Evolutionary conservation across 2,888 invertebrate genomes (phyloP).

Genomic region (Limnephilus lunatus): DNA sequence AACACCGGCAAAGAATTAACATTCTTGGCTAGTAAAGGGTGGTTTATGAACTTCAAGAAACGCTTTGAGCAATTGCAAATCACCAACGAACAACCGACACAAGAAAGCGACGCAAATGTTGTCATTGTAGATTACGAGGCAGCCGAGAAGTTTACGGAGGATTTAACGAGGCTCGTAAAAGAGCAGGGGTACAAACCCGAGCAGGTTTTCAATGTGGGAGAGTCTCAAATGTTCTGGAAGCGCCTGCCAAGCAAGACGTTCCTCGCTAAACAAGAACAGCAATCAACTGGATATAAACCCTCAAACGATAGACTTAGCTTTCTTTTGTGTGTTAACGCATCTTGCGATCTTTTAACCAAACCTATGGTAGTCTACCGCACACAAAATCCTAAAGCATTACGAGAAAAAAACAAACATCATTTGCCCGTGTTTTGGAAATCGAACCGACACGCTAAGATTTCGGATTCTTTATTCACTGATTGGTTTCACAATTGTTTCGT

Average conservation of each 20-base stretch:
- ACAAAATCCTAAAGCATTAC: conserved; percentile 67
- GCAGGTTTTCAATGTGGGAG: conserved; percentile 68
- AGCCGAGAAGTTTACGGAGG: conserved; percentile 55
- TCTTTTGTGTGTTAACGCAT: conserved; percentile 68
- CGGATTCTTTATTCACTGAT: conserved; percentile 61
- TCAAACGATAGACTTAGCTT: conserved; percentile 68
- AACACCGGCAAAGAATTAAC: conserved; percentile 38
- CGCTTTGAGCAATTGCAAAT: conserved; percentile 33
- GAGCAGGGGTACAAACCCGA: conserved; percentile 67
- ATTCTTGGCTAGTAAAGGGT: conserved; percentile 51
- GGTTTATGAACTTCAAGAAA: conserved; percentile 54
- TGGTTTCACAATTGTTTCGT: conserved; percentile 66
- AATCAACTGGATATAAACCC: conserved; percentile 66
- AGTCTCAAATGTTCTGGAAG: conserved; percentile 68
- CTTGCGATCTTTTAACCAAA: conserved; percentile 68
- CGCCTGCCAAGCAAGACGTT: conserved; percentile 69
- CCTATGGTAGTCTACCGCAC: conserved; percentile 68
- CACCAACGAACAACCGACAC: background rate
- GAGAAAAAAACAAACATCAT: conserved; percentile 66
- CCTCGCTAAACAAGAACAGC: conserved; percentile 68
- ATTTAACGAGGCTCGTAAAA: conserved; percentile 66
- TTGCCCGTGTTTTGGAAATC: conserved; percentile 68
- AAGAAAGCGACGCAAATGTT: background rate
- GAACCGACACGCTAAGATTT: conserved; percentile 68
- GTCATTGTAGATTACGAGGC: conserved; percentile 50